Evolutionary conservation across 2,888 invertebrate species (phyloP).

Genomic region (Tribolium freemani): DNA sequence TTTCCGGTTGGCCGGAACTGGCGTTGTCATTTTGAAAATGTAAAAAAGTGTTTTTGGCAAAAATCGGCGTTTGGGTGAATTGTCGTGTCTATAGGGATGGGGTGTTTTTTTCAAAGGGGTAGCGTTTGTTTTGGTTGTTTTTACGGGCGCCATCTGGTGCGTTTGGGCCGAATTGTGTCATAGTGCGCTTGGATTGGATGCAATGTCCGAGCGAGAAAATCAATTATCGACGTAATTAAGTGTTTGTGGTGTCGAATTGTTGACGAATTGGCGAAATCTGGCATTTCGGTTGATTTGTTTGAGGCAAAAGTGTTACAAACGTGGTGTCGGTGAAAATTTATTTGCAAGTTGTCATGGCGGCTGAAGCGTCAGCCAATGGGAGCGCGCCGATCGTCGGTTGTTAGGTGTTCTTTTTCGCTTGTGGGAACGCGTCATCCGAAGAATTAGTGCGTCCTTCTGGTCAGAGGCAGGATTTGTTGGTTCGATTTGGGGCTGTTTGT

Average conservation of each 20-base stretch:
- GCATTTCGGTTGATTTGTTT: neutral
- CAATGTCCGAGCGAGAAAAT: constrained; percentile 38
- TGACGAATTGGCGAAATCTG: neutral
- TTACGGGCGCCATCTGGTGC: constrained; percentile 39
- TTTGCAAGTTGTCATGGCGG: constrained; percentile 77
- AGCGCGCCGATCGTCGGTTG: constrained; percentile 76
- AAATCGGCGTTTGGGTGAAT: neutral
- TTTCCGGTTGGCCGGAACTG: constrained; percentile 58
- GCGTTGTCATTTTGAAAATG: constrained; percentile 46
- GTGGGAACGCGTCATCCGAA: constrained; percentile 77
- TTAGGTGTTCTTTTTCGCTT: constrained; percentile 78
- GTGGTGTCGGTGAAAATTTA: constrained; percentile 65
- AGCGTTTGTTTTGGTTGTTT: neutral
- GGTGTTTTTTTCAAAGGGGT: neutral
- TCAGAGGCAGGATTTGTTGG: constrained; percentile 68
- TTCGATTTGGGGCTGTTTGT: constrained; percentile 48
- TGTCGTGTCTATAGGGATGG: neutral
- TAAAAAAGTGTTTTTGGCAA: constrained; percentile 16
- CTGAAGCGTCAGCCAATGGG: constrained; percentile 78
- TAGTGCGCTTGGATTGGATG: constrained; percentile 53
- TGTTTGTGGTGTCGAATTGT: constrained; percentile 35
- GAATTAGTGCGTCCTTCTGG: constrained; percentile 75
- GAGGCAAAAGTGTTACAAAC: constrained; percentile 58
- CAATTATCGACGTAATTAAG: constrained; percentile 39
- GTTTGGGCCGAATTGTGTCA: constrained; percentile 32